phyloP scores from a whole-genome alignment of 37 sponge, comb jelly and placozoan species.

The Chondrosia reniformis region DNA sequence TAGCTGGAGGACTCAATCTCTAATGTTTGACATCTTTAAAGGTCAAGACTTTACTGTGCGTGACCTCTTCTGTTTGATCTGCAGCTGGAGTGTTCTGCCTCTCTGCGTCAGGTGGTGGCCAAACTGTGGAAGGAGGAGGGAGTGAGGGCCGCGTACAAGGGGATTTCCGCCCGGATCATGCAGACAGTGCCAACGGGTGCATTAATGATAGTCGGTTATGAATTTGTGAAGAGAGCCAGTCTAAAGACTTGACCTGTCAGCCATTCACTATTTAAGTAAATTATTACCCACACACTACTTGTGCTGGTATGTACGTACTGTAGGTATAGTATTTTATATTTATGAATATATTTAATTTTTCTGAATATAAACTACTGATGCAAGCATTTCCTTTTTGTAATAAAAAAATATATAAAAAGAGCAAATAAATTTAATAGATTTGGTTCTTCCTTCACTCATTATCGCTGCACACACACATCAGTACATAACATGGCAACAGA shows the following conservation, averaged over 20 bases:
- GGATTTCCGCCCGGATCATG: constrained; percentile 81
- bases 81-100: constrained; percentile 58
- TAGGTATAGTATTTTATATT: too few relatives aligned
- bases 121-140: constrained; percentile 88
- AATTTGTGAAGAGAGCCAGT: constrained; percentile 85
- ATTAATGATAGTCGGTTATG: constrained; percentile 79
- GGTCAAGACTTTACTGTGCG: not conserved
- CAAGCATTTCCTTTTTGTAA: too few relatives aligned
- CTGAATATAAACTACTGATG: too few relatives aligned
- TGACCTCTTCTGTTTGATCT: not conserved
- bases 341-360: too few relatives aligned
- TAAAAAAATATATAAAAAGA: too few relatives aligned
- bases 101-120: constrained; percentile 28
- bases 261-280: not conserved
- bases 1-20: not conserved
- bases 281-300: too few relatives aligned
- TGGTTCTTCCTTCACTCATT: too few relatives aligned
- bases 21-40: too few relatives aligned
- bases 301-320: too few relatives aligned
- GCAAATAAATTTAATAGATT: too few relatives aligned
- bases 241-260: constrained; percentile 16
- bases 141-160: constrained; percentile 50
- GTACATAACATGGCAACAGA: constrained; percentile 32
- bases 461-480: too few relatives aligned
- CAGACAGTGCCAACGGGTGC: constrained; percentile 64